These are phyloP conservation scores for Archocentrus centrarchus DNA, from an alignment of 2,113 vertebrate genomes.

Conservation along the genomic window DNA sequence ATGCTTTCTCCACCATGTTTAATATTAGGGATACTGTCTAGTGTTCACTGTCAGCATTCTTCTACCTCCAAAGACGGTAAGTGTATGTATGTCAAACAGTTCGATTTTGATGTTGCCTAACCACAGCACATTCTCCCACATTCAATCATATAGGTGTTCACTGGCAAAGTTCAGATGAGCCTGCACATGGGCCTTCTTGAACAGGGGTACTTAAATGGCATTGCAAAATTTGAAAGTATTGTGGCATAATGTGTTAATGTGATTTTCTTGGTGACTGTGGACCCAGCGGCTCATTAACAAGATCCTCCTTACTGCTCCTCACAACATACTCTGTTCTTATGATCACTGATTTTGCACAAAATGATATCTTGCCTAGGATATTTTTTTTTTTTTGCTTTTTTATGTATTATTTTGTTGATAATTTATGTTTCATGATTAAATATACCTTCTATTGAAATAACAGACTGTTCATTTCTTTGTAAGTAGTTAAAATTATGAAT, in stretches of 20 bases:
- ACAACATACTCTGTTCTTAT: not conserved
- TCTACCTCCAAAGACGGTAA: too few relatives aligned
- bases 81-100: too few relatives aligned
- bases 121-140: not conserved
- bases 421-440: not conserved
- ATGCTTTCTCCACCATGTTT: too few relatives aligned
- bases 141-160: not conserved
- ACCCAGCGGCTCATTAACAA: not conserved
- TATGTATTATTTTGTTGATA: too few relatives aligned
- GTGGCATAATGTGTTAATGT: not conserved
- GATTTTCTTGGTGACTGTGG: not conserved
- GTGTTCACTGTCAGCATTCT: too few relatives aligned
- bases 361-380: not conserved
- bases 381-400: not conserved
- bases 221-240: too few relatives aligned
- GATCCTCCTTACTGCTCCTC: not conserved
- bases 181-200: not conserved
- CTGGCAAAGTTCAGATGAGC: not conserved
- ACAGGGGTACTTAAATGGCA: fast-evolving
- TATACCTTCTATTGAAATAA: not conserved
- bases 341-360: not conserved
- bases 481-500: not conserved
- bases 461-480: fast-evolving
- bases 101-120: not conserved
- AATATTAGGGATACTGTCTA: too few relatives aligned